Conservation (phyloP, 2,888 invertebrate species). For the Mechanitis messenoides region DNA sequence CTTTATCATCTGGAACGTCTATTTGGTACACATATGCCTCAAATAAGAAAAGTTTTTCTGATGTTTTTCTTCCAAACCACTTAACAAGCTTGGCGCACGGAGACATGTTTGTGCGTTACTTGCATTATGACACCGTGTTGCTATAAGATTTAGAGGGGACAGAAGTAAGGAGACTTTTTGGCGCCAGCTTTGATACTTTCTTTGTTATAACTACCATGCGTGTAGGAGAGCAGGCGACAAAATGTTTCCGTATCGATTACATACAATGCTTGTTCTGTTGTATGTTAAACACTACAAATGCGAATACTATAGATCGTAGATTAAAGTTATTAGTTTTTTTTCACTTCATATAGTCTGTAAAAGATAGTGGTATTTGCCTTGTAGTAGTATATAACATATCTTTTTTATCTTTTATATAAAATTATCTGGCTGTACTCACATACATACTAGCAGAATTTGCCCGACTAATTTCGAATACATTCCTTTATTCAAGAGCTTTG, state of each 20-base stretch:
- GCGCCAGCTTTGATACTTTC: constrained; percentile 55
- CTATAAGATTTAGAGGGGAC: constrained; percentile 73
- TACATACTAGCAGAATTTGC: no score
- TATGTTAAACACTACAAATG: no score
- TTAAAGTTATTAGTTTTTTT: no score
- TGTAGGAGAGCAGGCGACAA: constrained; percentile 21
- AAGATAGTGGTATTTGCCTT: no score
- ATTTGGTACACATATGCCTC: constrained; percentile 55
- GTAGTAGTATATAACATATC: no score
- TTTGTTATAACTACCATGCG: constrained; percentile 46
- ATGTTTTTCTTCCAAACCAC: constrained; percentile 77
- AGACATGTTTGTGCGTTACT: constrained; percentile 75
- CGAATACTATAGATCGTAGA: no score
- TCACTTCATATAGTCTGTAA: no score
- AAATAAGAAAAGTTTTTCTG: constrained; percentile 74
- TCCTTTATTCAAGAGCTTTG: no score
- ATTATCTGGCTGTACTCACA: no score
- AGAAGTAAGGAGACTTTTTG: constrained; percentile 68
- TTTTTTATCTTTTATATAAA: no score
- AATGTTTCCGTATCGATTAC: constrained; percentile 23
- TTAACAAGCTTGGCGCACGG: constrained; percentile 76
- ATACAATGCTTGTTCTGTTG: neutral
- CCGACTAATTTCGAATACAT: no score
- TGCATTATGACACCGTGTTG: constrained; percentile 76
- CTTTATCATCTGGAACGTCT: constrained; percentile 41